Conservation (phyloP, 2,113 vertebrate species). For the Takifugu flavidus region DNA sequence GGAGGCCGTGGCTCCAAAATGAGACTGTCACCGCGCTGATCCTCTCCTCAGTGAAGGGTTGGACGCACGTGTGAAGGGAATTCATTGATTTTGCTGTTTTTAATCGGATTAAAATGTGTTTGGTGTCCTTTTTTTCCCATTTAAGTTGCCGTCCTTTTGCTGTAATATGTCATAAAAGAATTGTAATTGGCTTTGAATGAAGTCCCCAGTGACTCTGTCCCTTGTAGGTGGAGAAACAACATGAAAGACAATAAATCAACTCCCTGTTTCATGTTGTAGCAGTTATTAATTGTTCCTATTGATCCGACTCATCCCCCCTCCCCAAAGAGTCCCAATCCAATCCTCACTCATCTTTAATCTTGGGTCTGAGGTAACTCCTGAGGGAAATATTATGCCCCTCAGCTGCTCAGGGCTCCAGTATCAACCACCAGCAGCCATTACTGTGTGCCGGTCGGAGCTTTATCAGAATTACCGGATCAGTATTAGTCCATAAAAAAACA, state of each 20-base stretch:
- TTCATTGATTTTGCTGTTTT: too few species aligned
- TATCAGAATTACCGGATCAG: too few species aligned
- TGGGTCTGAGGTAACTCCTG: background rate
- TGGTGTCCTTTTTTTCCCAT: too few species aligned
- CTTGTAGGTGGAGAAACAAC: background rate
- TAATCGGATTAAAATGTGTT: too few species aligned
- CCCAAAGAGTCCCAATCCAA: background rate
- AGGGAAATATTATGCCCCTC: background rate
- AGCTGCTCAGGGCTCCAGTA: background rate
- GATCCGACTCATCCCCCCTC: background rate
- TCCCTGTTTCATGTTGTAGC: background rate
- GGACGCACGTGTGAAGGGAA: too few species aligned
- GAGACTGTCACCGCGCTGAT: too few species aligned
- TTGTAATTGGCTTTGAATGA: background rate
- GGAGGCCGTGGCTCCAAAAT: slow-evolving; percentile 21
- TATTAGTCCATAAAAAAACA: too few species aligned
- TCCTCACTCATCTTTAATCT: slow-evolving; percentile 1
- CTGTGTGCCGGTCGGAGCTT: background rate
- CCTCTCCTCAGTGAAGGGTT: too few species aligned
- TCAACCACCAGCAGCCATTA: background rate
- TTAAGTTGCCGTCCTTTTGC: too few species aligned
- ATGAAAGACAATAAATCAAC: background rate
- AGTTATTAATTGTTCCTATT: background rate
- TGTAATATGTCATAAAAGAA: too few species aligned
- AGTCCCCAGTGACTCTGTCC: background rate